Base-by-base conservation (phyloP, 2,888 invertebrate genomes). In the Synanthedon tipuliformis region DNA sequence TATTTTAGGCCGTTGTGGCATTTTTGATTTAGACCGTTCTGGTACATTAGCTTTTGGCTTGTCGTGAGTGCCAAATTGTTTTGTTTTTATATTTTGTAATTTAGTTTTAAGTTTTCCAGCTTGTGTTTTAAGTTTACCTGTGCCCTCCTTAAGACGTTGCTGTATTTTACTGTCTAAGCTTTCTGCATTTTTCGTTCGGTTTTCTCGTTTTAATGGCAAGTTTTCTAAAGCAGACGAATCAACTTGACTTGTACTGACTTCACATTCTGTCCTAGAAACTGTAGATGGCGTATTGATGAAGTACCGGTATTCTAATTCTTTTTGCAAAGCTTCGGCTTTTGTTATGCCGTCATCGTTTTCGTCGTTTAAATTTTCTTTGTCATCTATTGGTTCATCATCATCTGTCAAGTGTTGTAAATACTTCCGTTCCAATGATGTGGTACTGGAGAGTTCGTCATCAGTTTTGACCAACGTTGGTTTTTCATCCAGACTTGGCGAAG, bases 31-130 rank as follows among this genome's bases (percentile, higher is more conserved):
- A 1, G 91, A 82, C 52, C 89, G 78, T 27, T 90, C 89, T 12
- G 92, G 90, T 59, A 91, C 72, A 57, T 81, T 88, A 49, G 90
- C 87, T 66, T 90, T 89, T 3, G 91, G 88, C 59, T 82, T 83
- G 27, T 89, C 89, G 50, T 90, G 81, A 72, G 82, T 77, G n/a
- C 71, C 66, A 56, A 89, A 87, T 41, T 80, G 82, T 50, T 90
- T 89, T 60, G 89, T 86, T 68, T 91, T 90, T 5, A 91, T 89
- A 57, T 82, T 89, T 65, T 90, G 89, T 54, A 93, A 69, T 69
- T 92, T 92, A 1, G 90, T 90, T 71, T 91, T 92, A 34, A 95
- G 73, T 75, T 92, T 93, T 34, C 91, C 92, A 13, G 94, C 93
- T 71, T 94, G 93, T 45, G 83, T 89, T 62, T 90, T 91, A 51